A percentile compares a stretch with the other conserved stretches of the same genome.
Evolutionary conservation across 2,888 invertebrate genomes (phyloP).

Genomic region (Tachystola acroxantha): DNA sequence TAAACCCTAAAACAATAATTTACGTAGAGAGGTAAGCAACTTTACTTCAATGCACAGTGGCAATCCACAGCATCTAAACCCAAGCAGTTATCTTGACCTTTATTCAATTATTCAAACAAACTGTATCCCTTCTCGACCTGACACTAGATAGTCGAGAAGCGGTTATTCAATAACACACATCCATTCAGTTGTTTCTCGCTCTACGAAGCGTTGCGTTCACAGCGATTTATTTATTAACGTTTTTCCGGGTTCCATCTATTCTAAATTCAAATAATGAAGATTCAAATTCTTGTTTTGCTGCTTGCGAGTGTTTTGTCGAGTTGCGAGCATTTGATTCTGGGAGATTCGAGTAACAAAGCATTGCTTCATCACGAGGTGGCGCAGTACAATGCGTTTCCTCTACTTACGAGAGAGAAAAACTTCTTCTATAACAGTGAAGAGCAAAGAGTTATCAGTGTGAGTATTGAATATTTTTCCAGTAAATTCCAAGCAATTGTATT

Average conservation of each 20-base stretch:
- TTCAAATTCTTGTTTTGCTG: slow-evolving; percentile 18
- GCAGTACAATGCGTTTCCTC: slow-evolving; percentile 32
- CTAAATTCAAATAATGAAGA: slow-evolving; percentile 29
- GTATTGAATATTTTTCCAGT: too few relatives aligned
- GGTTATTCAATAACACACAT: slow-evolving; percentile 19
- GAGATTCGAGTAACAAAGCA: slow-evolving; percentile 27
- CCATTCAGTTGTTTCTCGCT: slow-evolving; percentile 8
- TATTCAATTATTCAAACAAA: slow-evolving; percentile 4
- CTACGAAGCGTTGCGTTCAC: slow-evolving; percentile 3
- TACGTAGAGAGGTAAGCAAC: too few relatives aligned
- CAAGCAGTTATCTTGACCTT: slow-evolving; percentile 1
- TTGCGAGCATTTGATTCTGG: slow-evolving; percentile 37
- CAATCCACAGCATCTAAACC: too few relatives aligned
- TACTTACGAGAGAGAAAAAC: slow-evolving; percentile 35
- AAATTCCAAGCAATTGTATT: too few relatives aligned
- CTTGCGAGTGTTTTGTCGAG: slow-evolving; percentile 16
- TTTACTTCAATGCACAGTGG: too few relatives aligned
- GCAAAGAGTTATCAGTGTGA: slow-evolving; percentile 36
- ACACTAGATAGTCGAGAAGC: slow-evolving; percentile 10
- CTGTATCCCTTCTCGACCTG: slow-evolving; percentile 14
- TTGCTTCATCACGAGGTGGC: slow-evolving; percentile 32
- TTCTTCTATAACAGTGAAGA: slow-evolving; percentile 36
- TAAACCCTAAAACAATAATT: too few relatives aligned
- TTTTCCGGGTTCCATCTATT: too few relatives aligned
- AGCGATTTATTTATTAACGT: neutral